Base-by-base conservation (phyloP, 2,888 invertebrate species). In the Nomada flava region DNA sequence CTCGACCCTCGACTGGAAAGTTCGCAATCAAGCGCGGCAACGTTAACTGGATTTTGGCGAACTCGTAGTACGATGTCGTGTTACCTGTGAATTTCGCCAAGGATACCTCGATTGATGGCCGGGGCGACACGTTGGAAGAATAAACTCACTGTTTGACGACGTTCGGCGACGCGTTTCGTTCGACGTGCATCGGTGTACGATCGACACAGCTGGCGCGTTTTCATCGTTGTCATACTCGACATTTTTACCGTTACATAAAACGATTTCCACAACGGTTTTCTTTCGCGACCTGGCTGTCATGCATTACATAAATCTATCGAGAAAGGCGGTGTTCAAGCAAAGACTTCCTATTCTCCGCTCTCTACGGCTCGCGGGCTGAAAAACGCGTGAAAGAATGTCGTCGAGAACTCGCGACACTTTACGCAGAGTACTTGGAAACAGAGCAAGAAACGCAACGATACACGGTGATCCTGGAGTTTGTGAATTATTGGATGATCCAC, bases 201-300 rank as follows among this genome's bases (percentile, higher is more conserved):
- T 7, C 36, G 50, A 55, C 70, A 36, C 62, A 36, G 55, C 62
- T 2, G 29, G 11, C 36, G 42, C 23, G 23, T 59, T 57, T 50
- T 53, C 64, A 62, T 55, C 53, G 57, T 53, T 44, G 67, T 26
- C 68, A 73, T 55, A 64, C 69, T 69, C 69, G 73, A 65, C 73
- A 79, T 74, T 79, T 67, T 71, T 67, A 67, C 26, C 36, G 47
- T 82, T 82, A 70, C 75, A 62, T 70, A 82, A 82, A 74, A 59
- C 64, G 68, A 47, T 18, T 57, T 63, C 13, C 42, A 20, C n/a
- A 50, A 53, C 23, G 44, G 2, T 69, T 70, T 70, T 65, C 71
- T 36, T 42, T 47, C 52, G 74, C 47, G 50, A 60, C 52, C 2
- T 15, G n/a, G 18, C 47, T 69, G 42, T 62, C 80, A 29, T 11